Evolutionary conservation across 2,888 invertebrate genomes (phyloP), one percentile per base, ranked within the genome.

Genomic region (Rhamphomyia laevipes): DNA sequence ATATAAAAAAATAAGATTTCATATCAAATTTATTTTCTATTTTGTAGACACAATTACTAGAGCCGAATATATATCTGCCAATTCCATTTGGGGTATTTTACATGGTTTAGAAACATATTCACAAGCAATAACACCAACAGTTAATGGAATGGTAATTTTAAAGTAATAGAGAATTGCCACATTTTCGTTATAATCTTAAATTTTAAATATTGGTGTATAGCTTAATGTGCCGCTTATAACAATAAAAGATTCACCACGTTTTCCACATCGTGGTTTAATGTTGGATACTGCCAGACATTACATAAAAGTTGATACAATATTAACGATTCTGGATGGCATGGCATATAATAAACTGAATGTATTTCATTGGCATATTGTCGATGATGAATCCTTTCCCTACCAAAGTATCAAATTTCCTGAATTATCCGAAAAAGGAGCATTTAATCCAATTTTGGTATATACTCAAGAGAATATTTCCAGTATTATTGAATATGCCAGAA

Each of bases 311-410:
- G 6, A 21, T 21, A 21, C 21, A 6, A 21, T 21, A 4, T 21
- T 21, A 21, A 21, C 21, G 6, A 21, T 21, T 21, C 6, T 21
- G 6, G 89, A 93, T 55, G 86, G 86, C 0, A 89, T 94, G 90
- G 76, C 84, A 0, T 86, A 86, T 67, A 93, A 91, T 65, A 95
- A 95, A 70, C 69, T 93, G 63, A 95, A 95, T 66, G 88, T 93
- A 1, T 81, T 95, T 53, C 94, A 95, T 66, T 95, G 94, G 94
- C 95, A 95, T 65, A 86, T 95, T 45, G 86, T 87, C 0, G 95
- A 95, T 66, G 92, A 93, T 64, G 86, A 89, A 61, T 87, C 92
- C 54, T 95, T 95, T 65, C 93, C 94, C 0, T 95, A 86, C 63
- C 77, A 83, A 57, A 93, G 92, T 63, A 71, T 69, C 43, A 74